These are phyloP conservation scores for Scelioninae gen. 2 DNA, from an alignment of 2,888 invertebrate species.

Conservation along the genomic window DNA sequence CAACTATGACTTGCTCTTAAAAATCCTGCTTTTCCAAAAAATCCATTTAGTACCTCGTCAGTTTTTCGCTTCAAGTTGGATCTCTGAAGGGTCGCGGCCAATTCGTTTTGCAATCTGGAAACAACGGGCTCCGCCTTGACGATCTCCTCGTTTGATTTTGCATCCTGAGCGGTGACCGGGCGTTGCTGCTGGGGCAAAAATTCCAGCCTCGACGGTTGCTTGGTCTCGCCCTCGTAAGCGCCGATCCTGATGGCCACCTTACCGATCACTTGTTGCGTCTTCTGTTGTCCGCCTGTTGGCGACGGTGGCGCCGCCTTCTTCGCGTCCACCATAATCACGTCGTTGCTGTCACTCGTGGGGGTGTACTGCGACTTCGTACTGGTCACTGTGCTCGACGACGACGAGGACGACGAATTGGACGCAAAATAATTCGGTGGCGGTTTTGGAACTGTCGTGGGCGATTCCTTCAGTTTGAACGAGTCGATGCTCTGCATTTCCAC, in stretches of 20 bases:
- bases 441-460: slow-evolving; percentile 79
- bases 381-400: slow-evolving; percentile 62
- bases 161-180: slow-evolving; percentile 63
- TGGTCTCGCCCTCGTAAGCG: slow-evolving; percentile 73
- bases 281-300: slow-evolving; percentile 34
- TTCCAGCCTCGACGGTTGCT: slow-evolving; percentile 84
- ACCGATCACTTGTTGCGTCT: slow-evolving; percentile 44
- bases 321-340: slow-evolving; percentile 44
- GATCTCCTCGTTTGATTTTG: slow-evolving; percentile 69
- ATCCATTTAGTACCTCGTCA: slow-evolving; percentile 77
- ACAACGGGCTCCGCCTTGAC: slow-evolving; percentile 77
- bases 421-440: slow-evolving; percentile 84
- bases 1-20: too few species aligned
- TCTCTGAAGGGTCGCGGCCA: slow-evolving; percentile 85
- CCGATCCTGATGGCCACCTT: slow-evolving; percentile 73
- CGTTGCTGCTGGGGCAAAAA: slow-evolving; percentile 77
- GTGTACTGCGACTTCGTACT: slow-evolving; percentile 70
- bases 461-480: slow-evolving; percentile 83
- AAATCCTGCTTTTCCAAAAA: too few species aligned
- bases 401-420: slow-evolving; percentile 60
- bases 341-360: slow-evolving; percentile 70
- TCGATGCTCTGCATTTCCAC: slow-evolving; percentile 87
- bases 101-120: slow-evolving; percentile 83
- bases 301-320: slow-evolving; percentile 33
- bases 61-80: slow-evolving; percentile 86